phyloP scores from a whole-genome alignment of 2,797 vertebrate genomes.

The Coilia nasus region DNA sequence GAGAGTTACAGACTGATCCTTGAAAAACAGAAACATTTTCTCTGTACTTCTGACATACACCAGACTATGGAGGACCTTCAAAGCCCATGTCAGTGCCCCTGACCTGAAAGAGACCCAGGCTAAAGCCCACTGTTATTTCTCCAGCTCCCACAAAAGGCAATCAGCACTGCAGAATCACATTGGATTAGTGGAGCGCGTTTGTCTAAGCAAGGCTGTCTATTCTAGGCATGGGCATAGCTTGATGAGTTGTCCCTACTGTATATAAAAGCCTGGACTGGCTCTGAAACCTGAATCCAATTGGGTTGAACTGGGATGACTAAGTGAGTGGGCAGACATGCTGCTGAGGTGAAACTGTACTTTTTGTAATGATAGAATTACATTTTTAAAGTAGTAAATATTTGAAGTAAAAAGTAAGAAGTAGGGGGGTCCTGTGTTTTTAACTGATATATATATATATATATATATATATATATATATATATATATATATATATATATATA shows the following conservation, averaged over 20 bases:
- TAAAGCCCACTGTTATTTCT: constrained; percentile 9
- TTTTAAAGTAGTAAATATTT: background rate
- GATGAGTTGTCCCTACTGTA: background rate
- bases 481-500: too few relatives aligned
- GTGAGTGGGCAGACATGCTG: background rate
- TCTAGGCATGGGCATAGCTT: background rate
- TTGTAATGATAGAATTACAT: background rate
- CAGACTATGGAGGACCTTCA: constrained; percentile 14
- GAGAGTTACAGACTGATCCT: background rate
- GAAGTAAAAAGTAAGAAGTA: background rate
- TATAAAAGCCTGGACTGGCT: background rate
- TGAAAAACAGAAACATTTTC: background rate
- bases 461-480: too few relatives aligned
- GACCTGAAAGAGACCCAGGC: background rate
- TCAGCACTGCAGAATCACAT: constrained; percentile 1
- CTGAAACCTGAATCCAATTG: background rate
- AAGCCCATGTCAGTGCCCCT: background rate
- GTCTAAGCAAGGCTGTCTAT: background rate
- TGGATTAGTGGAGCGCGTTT: background rate
- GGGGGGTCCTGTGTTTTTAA: too few relatives aligned
- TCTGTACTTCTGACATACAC: constrained; percentile 3
- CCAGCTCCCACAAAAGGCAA: background rate
- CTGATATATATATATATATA: too few relatives aligned
- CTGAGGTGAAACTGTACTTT: background rate
- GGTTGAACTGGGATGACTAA: background rate